A percentile compares a stretch with the other conserved stretches of the same genome.
phyloP scores from a whole-genome alignment of 2,888 invertebrate species.

The Odontocerum albicorne region DNA sequence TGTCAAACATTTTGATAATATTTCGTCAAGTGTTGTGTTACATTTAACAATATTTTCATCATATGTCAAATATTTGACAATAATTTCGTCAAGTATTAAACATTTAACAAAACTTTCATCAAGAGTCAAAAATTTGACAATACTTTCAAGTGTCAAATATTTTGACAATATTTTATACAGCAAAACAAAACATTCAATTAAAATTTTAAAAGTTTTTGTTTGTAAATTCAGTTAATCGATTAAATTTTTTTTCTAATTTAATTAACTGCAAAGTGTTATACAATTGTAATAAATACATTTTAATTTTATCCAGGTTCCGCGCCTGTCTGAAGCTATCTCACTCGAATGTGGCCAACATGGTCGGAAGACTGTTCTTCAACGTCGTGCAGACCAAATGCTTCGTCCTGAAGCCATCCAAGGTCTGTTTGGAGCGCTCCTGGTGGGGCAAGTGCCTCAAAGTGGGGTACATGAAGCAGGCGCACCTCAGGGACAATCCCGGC shows the following conservation, averaged over 20 bases:
- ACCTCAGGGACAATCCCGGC: constrained; percentile 71
- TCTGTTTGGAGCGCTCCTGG: constrained; percentile 77
- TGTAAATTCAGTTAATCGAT: neutral
- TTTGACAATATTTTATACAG: no score
- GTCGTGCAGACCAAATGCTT: constrained; percentile 94
- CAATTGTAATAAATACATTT: no score
- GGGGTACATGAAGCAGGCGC: constrained; percentile 69
- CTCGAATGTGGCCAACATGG: constrained; percentile 84
- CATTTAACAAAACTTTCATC: no score
- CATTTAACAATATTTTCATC: no score
- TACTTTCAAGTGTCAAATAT: no score
- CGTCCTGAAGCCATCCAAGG: constrained; percentile 74
- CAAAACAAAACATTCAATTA: no score
- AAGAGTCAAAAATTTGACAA: no score
- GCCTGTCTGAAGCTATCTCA: constrained; percentile 88
- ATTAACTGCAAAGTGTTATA: neutral
- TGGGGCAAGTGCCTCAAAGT: constrained; percentile 78
- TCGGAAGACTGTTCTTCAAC: constrained; percentile 93
- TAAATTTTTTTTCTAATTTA: neutral
- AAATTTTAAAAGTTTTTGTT: neutral
- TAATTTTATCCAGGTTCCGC: constrained; percentile 79
- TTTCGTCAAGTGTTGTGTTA: no score
- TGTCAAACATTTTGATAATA: no score
- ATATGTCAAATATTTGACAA: no score
- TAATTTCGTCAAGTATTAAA: no score